phyloP scores from a whole-genome alignment of 2,113 vertebrate genomes.

The Psammodynastes pulverulentus region DNA sequence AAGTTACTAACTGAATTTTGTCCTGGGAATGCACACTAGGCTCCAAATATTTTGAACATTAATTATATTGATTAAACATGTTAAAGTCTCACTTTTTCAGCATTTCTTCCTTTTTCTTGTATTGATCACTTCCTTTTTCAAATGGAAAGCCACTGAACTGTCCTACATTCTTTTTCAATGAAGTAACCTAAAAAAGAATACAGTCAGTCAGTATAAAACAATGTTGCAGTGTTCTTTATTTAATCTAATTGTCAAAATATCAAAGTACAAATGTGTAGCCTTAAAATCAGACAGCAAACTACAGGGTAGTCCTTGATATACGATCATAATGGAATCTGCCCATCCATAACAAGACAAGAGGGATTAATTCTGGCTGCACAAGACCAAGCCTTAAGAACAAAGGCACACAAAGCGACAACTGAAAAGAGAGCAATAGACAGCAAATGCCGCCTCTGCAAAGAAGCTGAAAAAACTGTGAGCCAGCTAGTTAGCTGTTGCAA shows the following conservation, averaged over 20 bases:
- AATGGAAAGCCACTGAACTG: conserved; percentile 94
- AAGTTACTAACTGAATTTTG: neutral
- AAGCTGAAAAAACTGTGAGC: neutral
- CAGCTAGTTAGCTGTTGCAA: neutral
- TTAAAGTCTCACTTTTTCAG: conserved; percentile 80
- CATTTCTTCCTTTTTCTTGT: conserved; percentile 87
- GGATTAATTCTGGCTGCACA: neutral
- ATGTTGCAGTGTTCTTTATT: neutral
- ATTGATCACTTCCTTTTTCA: conserved; percentile 82
- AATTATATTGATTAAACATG: neutral
- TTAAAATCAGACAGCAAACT: neutral
- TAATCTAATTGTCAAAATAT: neutral
- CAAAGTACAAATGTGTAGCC: neutral
- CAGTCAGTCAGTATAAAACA: neutral
- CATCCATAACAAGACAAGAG: neutral
- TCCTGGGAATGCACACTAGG: neutral
- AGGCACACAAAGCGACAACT: neutral
- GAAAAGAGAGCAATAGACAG: neutral
- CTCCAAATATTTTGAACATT: neutral
- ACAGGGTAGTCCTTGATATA: neutral
- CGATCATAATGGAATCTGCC: neutral
- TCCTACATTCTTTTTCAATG: conserved; percentile 90
- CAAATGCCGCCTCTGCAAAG: neutral
- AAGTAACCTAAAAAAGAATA: conserved; percentile 74
- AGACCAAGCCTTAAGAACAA: neutral